Evolutionary conservation across 1,140 invertebrate genomes (phyloP), one percentile per base, ranked within the genome.

Genomic region (Thaumatotibia leucotreta): DNA sequence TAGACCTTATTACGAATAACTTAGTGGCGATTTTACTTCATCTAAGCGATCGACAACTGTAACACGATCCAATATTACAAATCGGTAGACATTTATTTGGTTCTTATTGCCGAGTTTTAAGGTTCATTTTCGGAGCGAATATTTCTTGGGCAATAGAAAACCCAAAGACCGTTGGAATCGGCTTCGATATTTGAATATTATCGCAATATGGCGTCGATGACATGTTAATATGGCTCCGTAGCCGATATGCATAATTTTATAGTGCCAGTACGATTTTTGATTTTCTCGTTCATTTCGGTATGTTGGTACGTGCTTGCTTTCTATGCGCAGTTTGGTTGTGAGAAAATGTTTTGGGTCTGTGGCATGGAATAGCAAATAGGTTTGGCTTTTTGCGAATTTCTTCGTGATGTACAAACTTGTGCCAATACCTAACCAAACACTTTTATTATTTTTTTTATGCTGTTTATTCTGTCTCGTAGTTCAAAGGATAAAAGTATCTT

Each of bases 201-300:
- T 58, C 23, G 27, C 52, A 58, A 58, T 58, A 58, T 58, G 52
- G 52, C 52, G 52, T 27, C 52, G 24, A 58, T 58, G 52, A 58
- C 52, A 58, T 58, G 52, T 58, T 58, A 58, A 58, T 58, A 58
- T 17, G 52, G 52, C 52, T 27, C 52, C 11, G 52, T 11, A 58
- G 24, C 23, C 52, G 52, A 58, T 58, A 58, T 58, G 52, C 52
- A 58, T 58, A 58, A 58, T 58, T 58, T 58, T 58, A 58, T 58
- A 29, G 52, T 58, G 24, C 23, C 23, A 58, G 52, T 58, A 27
- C 52, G 52, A 58, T 58, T 58, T 58, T 58, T 58, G 52, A 58
- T 58, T 58, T 58, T 58, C 52, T 58, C 52, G 24, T 58, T 58
- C 24, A 14, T 58, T 29, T 58, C 6, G n/a, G 24, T 58, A 58